A percentile compares a stretch with the other conserved stretches of the same genome.
Evolutionary conservation across 2,797 vertebrate species (phyloP).

Genomic region (Menidia menidia): DNA sequence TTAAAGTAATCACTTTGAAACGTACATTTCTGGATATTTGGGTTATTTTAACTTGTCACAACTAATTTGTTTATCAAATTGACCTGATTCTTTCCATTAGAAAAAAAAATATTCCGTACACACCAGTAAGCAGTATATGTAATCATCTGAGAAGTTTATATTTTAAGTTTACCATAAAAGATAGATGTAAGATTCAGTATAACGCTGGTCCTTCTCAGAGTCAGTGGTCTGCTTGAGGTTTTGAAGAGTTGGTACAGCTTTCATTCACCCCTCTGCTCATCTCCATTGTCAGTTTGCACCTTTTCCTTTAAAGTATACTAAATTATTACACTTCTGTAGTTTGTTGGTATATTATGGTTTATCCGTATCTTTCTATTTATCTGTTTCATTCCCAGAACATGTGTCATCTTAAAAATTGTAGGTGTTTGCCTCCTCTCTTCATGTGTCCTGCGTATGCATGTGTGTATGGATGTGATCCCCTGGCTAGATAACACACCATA

Average conservation of each 20-base stretch:
- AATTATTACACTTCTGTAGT: conserved; percentile 5
- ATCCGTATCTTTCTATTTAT: conserved; percentile 19
- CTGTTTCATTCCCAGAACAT: conserved; percentile 40
- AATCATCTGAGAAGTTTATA: not conserved
- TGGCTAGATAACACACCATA: conserved; percentile 54
- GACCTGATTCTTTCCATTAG: not conserved
- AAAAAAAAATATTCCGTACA: not conserved
- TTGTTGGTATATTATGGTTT: conserved; percentile 11
- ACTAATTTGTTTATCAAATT: not conserved
- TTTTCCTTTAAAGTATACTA: conserved; percentile 14
- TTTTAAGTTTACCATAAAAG: conserved; percentile 4
- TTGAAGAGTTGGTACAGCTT: not conserved
- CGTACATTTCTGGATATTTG: not conserved
- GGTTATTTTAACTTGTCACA: conserved; percentile 1
- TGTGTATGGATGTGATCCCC: conserved; percentile 28
- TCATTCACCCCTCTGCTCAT: not conserved
- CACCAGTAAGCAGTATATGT: not conserved
- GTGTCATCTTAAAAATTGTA: conserved; percentile 24
- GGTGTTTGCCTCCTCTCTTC: conserved; percentile 31
- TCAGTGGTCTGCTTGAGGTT: conserved; percentile 1
- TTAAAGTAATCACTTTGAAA: not conserved
- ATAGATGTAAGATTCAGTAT: not conserved
- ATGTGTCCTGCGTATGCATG: conserved; percentile 1
- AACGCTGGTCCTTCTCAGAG: not conserved
- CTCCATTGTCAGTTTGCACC: conserved; percentile 5